phyloP scores from a whole-genome alignment of 2,113 vertebrate species.

The Dromas ardeola region DNA sequence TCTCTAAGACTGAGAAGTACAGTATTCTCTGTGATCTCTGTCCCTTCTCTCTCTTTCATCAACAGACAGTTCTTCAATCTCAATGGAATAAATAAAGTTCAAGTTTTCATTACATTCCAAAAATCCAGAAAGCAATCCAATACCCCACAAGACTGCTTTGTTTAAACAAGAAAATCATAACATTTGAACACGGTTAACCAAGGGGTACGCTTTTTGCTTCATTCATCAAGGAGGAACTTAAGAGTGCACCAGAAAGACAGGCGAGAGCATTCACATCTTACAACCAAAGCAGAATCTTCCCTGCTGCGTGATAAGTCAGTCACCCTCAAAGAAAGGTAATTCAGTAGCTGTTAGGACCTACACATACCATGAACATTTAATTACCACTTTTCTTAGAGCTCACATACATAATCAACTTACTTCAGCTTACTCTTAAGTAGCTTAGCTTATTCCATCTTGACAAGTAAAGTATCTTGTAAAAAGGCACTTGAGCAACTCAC shows the following conservation, averaged over 20 bases:
- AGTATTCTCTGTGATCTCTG: not conserved
- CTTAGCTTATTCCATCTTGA: not conserved
- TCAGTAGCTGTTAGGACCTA: not conserved
- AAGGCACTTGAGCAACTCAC: not conserved
- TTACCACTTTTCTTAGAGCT: not conserved
- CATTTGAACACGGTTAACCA: not conserved
- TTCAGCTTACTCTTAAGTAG: conserved; percentile 38
- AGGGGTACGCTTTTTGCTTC: not conserved
- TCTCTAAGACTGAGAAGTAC: not conserved
- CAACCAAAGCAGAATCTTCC: not conserved
- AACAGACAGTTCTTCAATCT: not conserved
- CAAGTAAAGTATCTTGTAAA: not conserved
- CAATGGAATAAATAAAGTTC: not conserved
- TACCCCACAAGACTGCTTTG: not conserved
- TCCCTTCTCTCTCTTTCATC: not conserved
- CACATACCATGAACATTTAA: not conserved
- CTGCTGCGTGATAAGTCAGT: not conserved
- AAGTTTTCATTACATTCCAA: not conserved
- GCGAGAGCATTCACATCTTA: not conserved
- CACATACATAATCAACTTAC: conserved; percentile 19
- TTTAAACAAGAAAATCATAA: not conserved
- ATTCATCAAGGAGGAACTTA: not conserved
- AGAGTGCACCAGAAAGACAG: not conserved
- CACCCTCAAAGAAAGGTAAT: not conserved
- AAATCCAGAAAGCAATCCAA: not conserved